phyloP scores from a whole-genome alignment of 2,797 vertebrate genomes.

The Danionella dracula region DNA sequence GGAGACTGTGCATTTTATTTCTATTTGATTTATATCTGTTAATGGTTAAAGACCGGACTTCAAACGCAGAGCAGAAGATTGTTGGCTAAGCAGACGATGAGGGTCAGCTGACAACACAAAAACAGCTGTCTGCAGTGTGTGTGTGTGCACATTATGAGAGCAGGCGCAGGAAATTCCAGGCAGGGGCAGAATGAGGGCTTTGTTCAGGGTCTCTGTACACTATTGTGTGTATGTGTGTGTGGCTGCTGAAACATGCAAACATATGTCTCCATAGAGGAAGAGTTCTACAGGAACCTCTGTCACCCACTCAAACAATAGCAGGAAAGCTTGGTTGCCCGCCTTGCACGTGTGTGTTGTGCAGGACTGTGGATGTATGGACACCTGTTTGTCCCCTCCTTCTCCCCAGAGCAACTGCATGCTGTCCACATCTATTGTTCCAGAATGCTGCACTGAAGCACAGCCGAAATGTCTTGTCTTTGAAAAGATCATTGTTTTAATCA shows the following conservation, averaged over 20 bases:
- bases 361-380: slow-evolving; percentile 51
- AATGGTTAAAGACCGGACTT: slow-evolving; percentile 25
- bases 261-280: slow-evolving; percentile 44
- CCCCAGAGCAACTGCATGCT: neutral
- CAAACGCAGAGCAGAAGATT: slow-evolving; percentile 29
- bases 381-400: slow-evolving; percentile 56
- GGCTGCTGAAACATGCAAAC: slow-evolving; percentile 30
- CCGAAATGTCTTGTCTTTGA: neutral
- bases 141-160: slow-evolving; percentile 25
- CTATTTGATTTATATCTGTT: slow-evolving; percentile 11
- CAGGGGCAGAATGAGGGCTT: slow-evolving; percentile 34
- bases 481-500: no score
- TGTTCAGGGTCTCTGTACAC: slow-evolving; percentile 39
- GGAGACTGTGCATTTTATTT: slow-evolving; percentile 8
- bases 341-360: slow-evolving; percentile 61
- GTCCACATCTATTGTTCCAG: slow-evolving; percentile 2
- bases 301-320: slow-evolving; percentile 56
- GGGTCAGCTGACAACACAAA: slow-evolving; percentile 47
- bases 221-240: slow-evolving; percentile 3
- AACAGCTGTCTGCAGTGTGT: slow-evolving; percentile 39
- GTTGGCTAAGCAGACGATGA: slow-evolving; percentile 38
- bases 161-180: slow-evolving; percentile 38
- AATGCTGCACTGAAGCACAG: neutral
- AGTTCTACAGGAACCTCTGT: slow-evolving; percentile 37
- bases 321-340: slow-evolving; percentile 67